phyloP scores from a whole-genome alignment of 2,888 invertebrate species.

The Pegoplata infirma region DNA sequence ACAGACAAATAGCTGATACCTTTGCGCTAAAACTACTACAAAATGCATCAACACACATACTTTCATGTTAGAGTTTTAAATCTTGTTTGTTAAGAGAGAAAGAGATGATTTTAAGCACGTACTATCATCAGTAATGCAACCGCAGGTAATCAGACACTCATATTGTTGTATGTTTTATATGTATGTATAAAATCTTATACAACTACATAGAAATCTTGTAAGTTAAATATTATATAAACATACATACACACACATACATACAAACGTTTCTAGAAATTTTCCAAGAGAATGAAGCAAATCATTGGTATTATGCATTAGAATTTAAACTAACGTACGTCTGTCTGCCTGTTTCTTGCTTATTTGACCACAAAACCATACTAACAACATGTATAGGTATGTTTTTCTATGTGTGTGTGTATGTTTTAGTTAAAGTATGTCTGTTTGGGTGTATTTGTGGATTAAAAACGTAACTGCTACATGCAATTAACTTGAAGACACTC shows the following conservation, averaged over 20 bases:
- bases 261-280: neutral
- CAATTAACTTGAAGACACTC: slow-evolving; percentile 44
- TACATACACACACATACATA: neutral
- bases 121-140: slow-evolving; percentile 22
- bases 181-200: neutral
- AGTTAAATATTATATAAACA: slow-evolving; percentile 20
- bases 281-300: neutral
- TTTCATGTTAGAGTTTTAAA: neutral
- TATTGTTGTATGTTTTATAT: slow-evolving; percentile 28
- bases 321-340: neutral
- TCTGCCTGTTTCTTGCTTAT: slow-evolving; percentile 15
- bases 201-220: slow-evolving; percentile 14
- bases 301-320: slow-evolving; percentile 3
- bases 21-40: neutral
- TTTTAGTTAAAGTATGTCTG: too few relatives aligned
- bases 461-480: slow-evolving; percentile 43
- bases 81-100: too few relatives aligned
- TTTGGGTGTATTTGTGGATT: slow-evolving; percentile 2
- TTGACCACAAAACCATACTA: slow-evolving; percentile 39
- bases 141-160: slow-evolving; percentile 47
- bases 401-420: slow-evolving; percentile 11
- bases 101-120: slow-evolving; percentile 9
- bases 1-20: neutral
- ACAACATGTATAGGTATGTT: neutral
- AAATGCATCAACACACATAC: neutral